Percentiles rank a stretch among this genome's conserved stretches.
Evolutionary conservation across 2,797 vertebrate genomes (phyloP).

Genomic region (Hypotaenidia philippensis): DNA sequence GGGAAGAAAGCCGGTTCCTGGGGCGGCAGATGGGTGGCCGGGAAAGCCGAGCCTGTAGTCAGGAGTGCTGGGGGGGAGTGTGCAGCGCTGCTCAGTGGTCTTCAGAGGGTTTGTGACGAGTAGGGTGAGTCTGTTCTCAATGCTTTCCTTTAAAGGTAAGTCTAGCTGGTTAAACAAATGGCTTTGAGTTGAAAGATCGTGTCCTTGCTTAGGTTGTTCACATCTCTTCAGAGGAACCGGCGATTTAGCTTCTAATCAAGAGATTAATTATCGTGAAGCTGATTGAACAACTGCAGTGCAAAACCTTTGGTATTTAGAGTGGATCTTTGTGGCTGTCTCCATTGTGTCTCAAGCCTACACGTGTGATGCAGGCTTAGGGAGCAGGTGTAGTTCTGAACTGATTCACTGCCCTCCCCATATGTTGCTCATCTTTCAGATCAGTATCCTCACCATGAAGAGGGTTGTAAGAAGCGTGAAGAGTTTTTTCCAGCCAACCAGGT

Average conservation of each 20-base stretch:
- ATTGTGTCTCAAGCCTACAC: fast-evolving
- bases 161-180: neutral
- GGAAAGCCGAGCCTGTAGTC: neutral
- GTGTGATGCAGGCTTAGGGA: neutral
- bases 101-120: neutral
- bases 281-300: neutral
- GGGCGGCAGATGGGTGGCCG: neutral
- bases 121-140: fast-evolving
- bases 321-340: neutral
- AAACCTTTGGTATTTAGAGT: neutral
- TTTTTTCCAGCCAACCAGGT: neutral
- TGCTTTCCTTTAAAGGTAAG: neutral
- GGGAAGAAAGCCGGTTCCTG: neutral
- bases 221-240: neutral
- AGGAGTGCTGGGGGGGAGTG: fast-evolving
- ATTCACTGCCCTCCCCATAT: neutral
- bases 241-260: neutral
- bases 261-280: neutral
- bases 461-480: neutral
- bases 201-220: neutral
- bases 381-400: neutral
- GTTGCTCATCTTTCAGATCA: fast-evolving
- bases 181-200: neutral
- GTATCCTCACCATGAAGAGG: fast-evolving
- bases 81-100: neutral